These are phyloP conservation scores for Reticulitermes lucifugus DNA, from an alignment of 2,888 invertebrate genomes.

Conservation along the genomic window DNA sequence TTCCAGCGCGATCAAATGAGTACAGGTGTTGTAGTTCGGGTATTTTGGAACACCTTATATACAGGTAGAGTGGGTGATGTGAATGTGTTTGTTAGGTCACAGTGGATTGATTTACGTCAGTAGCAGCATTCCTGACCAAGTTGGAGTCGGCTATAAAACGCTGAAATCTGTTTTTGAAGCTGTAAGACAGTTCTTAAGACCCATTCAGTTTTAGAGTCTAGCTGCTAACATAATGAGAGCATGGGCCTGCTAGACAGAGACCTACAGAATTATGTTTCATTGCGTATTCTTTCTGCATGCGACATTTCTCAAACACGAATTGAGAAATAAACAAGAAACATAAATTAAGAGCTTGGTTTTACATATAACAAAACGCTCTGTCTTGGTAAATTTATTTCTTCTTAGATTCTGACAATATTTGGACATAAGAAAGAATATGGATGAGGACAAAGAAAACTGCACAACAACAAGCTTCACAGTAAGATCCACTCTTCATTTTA, in stretches of 20 bases:
- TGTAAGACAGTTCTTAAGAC: not conserved
- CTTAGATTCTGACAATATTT: no score
- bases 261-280: conserved; percentile 5
- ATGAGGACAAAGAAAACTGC: no score
- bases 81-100: conserved; percentile 23
- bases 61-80: not conserved
- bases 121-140: conserved; percentile 48
- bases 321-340: not conserved
- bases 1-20: no score
- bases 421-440: no score
- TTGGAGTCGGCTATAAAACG: conserved; percentile 48
- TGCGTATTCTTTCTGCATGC: conserved; percentile 21
- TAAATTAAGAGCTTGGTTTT: no score
- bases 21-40: no score
- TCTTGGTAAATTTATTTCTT: no score
- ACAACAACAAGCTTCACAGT: no score
- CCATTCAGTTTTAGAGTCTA: conserved; percentile 26
- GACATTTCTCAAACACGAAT: not conserved
- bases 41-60: not conserved
- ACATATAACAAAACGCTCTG: no score
- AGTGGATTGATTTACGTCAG: conserved; percentile 51
- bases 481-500: no score
- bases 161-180: conserved; percentile 48
- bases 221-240: conserved; percentile 30
- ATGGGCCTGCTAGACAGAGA: not conserved